Evolutionary conservation across 2,888 invertebrate genomes (phyloP), one percentile per base, ranked within the genome.

Genomic region (Rotaria sp.): DNA sequence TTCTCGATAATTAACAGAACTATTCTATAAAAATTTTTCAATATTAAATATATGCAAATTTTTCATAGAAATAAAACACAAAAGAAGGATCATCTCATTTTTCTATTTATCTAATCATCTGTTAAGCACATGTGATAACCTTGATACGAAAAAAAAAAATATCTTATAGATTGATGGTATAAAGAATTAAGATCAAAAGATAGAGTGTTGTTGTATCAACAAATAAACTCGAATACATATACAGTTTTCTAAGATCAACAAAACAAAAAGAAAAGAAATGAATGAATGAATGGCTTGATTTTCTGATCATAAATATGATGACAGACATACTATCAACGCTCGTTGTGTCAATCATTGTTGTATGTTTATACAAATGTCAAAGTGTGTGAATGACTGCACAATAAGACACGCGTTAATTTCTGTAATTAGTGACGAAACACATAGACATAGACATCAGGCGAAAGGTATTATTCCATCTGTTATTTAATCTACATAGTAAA

Each of bases 401-500:
- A 67, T 67, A 67, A 67, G 67, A 67, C 35, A 67, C 67, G 67
- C 35, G 67, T 67, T 67, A 67, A 67, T 67, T 38, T 67, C 67
- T 67, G 67, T 67, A 67, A 67, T 67, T 67, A 35, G 67, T 67
- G 67, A 67, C 15, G 67, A 67, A 67, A 67, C 18, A 35, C 67
- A 67, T n/a, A 59, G 26, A 59, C n/a, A 26, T 30, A 67, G 35
- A 67, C 67, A 35, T 67, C 35, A 67, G 67, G 35, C 67, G 67
- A 67, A 67, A 67, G 67, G 67, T 67, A 67, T 67, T 15, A 67
- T 67, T 67, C 35, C 67, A 67, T 67, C 35, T 67, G 35, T 67
- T 67, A 67, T 67, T 67, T 67, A 67, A 67, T 67, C 67, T 67
- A 67, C 67, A 67, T 35, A 67, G 67, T 67, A 35, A 67, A 67